phyloP scores from a whole-genome alignment of 2,113 vertebrate species.

The Platysteira castanea region DNA sequence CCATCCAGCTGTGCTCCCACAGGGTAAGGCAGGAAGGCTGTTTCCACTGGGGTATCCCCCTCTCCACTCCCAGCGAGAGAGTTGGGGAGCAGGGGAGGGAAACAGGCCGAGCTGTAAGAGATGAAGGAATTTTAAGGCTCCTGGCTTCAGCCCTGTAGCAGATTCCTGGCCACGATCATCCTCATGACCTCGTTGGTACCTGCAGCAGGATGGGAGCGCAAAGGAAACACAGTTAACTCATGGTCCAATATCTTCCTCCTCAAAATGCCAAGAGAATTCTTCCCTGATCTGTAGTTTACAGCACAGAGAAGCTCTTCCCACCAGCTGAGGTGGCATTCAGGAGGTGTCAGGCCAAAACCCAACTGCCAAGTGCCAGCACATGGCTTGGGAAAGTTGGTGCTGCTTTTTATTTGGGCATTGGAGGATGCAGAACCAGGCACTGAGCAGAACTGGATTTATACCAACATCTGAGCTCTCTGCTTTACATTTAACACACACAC shows the following conservation, averaged over 20 bases:
- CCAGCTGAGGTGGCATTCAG: neutral
- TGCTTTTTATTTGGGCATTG: neutral
- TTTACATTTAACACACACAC: neutral
- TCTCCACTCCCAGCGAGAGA: neutral
- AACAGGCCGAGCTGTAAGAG: neutral
- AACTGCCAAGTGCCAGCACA: neutral
- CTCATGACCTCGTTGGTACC: constrained; percentile 97
- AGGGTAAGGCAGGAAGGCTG: neutral
- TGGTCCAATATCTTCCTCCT: fast-evolving
- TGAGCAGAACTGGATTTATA: neutral
- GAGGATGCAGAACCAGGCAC: neutral
- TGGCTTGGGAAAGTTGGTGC: neutral
- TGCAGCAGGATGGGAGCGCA: constrained; percentile 29
- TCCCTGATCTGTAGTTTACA: neutral
- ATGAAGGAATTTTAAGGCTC: neutral
- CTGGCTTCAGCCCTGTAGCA: constrained; percentile 74
- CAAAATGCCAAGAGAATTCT: neutral
- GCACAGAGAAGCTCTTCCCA: neutral
- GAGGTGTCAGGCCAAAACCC: neutral
- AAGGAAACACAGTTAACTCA: neutral
- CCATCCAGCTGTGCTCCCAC: neutral
- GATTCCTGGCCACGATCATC: constrained; percentile 88
- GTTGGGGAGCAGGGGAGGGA: neutral
- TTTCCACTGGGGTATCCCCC: neutral
- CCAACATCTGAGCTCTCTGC: neutral